Evolutionary conservation across 2,888 invertebrate genomes (phyloP).

Genomic region (Nephrocerus scutellatus): DNA sequence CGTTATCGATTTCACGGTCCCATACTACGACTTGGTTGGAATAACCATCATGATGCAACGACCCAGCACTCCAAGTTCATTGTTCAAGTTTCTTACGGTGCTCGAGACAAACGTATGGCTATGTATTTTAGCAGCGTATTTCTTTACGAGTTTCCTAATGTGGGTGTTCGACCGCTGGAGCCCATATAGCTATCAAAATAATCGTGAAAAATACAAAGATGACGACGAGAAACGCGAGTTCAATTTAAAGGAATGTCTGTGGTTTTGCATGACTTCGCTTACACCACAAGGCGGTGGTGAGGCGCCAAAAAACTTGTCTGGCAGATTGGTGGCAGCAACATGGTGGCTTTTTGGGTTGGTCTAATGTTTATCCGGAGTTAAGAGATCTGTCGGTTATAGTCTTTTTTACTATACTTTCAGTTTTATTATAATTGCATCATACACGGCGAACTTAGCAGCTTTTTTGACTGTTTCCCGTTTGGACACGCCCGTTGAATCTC

Average conservation of each 20-base stretch:
- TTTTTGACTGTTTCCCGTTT: slow-evolving; percentile 90
- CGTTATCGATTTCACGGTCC: slow-evolving; percentile 96
- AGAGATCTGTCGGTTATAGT: not conserved
- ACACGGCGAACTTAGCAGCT: slow-evolving; percentile 96
- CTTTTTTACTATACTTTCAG: slow-evolving; percentile 35
- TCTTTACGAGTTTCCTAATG: slow-evolving; percentile 89
- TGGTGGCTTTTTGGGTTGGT: slow-evolving; percentile 93
- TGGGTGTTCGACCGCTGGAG: slow-evolving; percentile 97
- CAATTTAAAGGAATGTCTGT: slow-evolving; percentile 90
- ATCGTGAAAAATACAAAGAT: slow-evolving; percentile 83
- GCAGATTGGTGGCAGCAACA: slow-evolving; percentile 89
- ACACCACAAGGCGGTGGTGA: slow-evolving; percentile 94
- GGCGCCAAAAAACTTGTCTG: slow-evolving; percentile 92
- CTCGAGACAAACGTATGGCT: slow-evolving; percentile 95
- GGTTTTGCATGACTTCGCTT: slow-evolving; percentile 98
- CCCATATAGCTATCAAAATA: slow-evolving; percentile 94
- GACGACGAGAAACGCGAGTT: slow-evolving; percentile 93
- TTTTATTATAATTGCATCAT: slow-evolving; percentile 97
- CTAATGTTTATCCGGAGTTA: not conserved
- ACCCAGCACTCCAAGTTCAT: slow-evolving; percentile 79
- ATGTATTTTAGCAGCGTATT: slow-evolving; percentile 89
- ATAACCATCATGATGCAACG: slow-evolving; percentile 93
- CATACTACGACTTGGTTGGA: slow-evolving; percentile 96
- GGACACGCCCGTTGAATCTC: slow-evolving; percentile 85
- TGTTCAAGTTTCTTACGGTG: slow-evolving; percentile 95